Evolutionary conservation across 64 coral and sea anemone genomes (phyloP), one percentile per base, ranked within the genome.

Genomic region (Montipora foliosa): DNA sequence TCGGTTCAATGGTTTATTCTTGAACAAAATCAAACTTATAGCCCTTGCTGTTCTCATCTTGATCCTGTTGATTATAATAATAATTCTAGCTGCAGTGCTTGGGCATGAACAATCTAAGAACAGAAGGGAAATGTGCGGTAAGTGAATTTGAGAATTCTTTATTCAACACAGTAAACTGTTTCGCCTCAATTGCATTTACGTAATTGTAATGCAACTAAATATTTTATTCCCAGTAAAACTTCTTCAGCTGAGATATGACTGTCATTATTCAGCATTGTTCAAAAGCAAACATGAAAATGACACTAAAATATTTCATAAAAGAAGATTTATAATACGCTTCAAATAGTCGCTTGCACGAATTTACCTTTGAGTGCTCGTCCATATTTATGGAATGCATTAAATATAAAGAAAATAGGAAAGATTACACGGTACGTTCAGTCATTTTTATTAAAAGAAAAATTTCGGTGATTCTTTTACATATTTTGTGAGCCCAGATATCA

Each of bases 21-120:
- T 88, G 13, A 79, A 59, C 84, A 93, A 88, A 76, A 72, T 47
- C 4, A 88, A 88, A 20, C 59, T 93, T 1, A 88, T 93, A n/a
- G 20, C 50, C 16, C 45, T 88, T 10, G 92, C 64, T 4, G 76
- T 93, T 93, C 13, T 88, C 12, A 19, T 93, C n/a, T 14, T 93
- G 29, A 17, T 93, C 22, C 84, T 93, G 11, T 12, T 93, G 12
- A 76, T 93, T 24, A 49, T 93, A 17, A 72, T 93, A n/a, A 93
- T 93, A 2, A 48, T 93, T 15, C 22, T 93, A 6, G 84, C 75
- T 11, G 92, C 84, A 17, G 47, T 88, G 4, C 84, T 93, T 13
- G 92, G 92, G 4, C 84, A 81, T 50, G 92, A 85, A 67, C 85
- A 47, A 37, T 25, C 92, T 5, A 93, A 88, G 37, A 17, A 76